phyloP scores from a whole-genome alignment of 2,888 invertebrate species.

The Lasioglossum morio region DNA sequence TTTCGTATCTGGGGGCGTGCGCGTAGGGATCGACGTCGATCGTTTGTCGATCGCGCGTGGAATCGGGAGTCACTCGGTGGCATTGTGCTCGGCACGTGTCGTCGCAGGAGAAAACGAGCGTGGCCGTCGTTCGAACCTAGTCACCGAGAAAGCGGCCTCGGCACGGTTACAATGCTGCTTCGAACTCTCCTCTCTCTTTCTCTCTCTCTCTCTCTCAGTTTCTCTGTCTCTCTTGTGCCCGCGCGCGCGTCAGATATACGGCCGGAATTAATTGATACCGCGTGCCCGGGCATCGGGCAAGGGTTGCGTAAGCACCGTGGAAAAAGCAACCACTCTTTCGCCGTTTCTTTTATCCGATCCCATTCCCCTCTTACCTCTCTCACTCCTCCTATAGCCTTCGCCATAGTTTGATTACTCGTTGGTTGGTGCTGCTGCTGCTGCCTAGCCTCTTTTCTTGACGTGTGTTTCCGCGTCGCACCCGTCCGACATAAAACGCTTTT shows the following conservation, averaged over 20 bases:
- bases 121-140: slow-evolving; percentile 60
- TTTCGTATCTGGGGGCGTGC: slow-evolving; percentile 73
- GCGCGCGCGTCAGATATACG: slow-evolving; percentile 44
- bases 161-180: slow-evolving; percentile 45
- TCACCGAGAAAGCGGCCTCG: slow-evolving; percentile 55
- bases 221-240: slow-evolving; percentile 29
- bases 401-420: slow-evolving; percentile 1
- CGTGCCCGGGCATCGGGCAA: slow-evolving; percentile 79
- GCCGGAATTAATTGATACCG: slow-evolving; percentile 83
- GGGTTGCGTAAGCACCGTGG: slow-evolving; percentile 82
- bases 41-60: slow-evolving; percentile 81
- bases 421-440: neutral
- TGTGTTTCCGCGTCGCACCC: slow-evolving; percentile 18
- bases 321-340: slow-evolving; percentile 58
- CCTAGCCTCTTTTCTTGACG: neutral
- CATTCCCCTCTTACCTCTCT: neutral
- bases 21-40: slow-evolving; percentile 74
- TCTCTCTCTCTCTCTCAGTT: slow-evolving; percentile 17
- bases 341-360: slow-evolving; percentile 3
- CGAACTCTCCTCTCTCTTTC: slow-evolving; percentile 1
- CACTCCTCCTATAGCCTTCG: neutral
- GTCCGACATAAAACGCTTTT: slow-evolving; percentile 41
- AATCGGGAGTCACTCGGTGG: slow-evolving; percentile 79
- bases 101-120: slow-evolving; percentile 73
- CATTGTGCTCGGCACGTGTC: slow-evolving; percentile 83